A percentile compares a stretch with the other conserved stretches of the same genome.
phyloP scores from a whole-genome alignment of 2,888 invertebrate species.

The Pedicia rivosa region DNA sequence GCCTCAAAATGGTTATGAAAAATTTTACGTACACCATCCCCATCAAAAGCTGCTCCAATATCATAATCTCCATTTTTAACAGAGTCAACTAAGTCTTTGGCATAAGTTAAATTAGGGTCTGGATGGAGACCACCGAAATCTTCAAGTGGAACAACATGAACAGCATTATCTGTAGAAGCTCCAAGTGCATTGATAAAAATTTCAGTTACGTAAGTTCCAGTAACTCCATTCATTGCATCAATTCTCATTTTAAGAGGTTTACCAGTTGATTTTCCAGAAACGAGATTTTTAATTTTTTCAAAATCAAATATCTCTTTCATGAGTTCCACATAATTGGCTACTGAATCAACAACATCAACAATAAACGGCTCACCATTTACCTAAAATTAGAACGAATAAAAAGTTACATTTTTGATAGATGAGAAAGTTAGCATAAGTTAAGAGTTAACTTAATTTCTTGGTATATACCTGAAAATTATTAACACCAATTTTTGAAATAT shows the following conservation, averaged over 20 bases:
- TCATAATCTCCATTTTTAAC: conserved; percentile 43
- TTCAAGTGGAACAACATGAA: conserved; percentile 65
- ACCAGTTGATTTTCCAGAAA: conserved; percentile 48
- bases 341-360: conserved; percentile 83
- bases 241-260: conserved; percentile 72
- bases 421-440: not conserved
- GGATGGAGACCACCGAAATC: conserved; percentile 96
- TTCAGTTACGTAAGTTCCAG: conserved; percentile 84
- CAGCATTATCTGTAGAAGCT: conserved; percentile 49
- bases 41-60: conserved; percentile 94
- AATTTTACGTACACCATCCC: conserved; percentile 71
- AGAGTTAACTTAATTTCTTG: conserved; percentile 22
- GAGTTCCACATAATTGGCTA: conserved; percentile 68
- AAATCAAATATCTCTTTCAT: conserved; percentile 99
- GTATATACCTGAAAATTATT: too few species aligned
- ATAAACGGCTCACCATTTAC: conserved; percentile 55
- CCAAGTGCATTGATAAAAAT: conserved; percentile 81
- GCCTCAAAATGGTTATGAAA: too few species aligned
- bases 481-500: conserved; percentile 55
- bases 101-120: conserved; percentile 92
- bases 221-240: conserved; percentile 94
- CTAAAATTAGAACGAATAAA: too few species aligned
- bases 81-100: conserved; percentile 57
- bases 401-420: too few species aligned
- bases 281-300: conserved; percentile 49